phyloP scores from a whole-genome alignment of 2,888 invertebrate genomes.

The Hesperia comma region DNA sequence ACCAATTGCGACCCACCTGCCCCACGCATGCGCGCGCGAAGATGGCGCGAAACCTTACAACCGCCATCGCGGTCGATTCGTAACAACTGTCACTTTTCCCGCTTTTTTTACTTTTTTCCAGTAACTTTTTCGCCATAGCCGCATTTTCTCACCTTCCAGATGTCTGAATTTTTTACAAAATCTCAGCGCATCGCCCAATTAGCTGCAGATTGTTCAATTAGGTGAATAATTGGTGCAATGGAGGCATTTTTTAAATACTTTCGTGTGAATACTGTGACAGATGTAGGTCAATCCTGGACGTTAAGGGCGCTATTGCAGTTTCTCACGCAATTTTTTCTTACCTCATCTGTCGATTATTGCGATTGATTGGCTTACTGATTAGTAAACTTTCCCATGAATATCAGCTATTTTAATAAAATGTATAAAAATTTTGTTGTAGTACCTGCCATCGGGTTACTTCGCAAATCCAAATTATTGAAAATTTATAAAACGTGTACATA shows the following conservation, averaged over 20 bases:
- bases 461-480: too few relatives aligned
- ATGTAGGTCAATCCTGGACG: slow-evolving; percentile 54
- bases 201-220: slow-evolving; percentile 59
- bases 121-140: slow-evolving; percentile 44
- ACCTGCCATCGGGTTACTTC: too few relatives aligned
- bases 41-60: slow-evolving; percentile 57
- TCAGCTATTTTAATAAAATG: neutral
- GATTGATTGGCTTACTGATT: neutral
- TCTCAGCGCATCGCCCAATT: slow-evolving; percentile 60
- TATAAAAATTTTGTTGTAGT: too few relatives aligned
- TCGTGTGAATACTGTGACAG: slow-evolving; percentile 66
- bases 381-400: slow-evolving; percentile 13
- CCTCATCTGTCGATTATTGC: slow-evolving; percentile 22
- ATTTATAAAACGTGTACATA: too few relatives aligned
- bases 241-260: slow-evolving; percentile 54
- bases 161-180: slow-evolving; percentile 60
- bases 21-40: slow-evolving; percentile 61
- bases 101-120: slow-evolving; percentile 55
- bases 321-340: slow-evolving; percentile 31
- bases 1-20: slow-evolving; percentile 60
- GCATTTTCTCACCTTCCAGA: slow-evolving; percentile 52
- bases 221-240: slow-evolving; percentile 53
- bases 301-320: neutral
- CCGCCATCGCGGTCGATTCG: slow-evolving; percentile 62
- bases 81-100: slow-evolving; percentile 72